These are phyloP conservation scores for Macrotus californicus DNA, from an alignment of 2,113 vertebrate genomes.

Conservation along the genomic window DNA sequence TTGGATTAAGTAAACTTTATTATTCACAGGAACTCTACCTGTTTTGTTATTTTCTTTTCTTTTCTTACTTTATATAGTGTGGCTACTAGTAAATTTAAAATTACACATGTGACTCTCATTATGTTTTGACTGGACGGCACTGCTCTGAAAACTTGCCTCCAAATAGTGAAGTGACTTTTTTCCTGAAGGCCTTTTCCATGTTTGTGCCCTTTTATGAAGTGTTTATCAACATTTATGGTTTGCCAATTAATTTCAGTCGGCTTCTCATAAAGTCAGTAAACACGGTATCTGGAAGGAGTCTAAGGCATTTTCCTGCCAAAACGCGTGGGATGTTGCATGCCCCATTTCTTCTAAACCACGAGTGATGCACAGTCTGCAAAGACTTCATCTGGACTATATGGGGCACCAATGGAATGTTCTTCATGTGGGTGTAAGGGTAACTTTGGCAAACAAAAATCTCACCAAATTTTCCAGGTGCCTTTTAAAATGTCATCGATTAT, in stretches of 20 bases:
- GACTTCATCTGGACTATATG: neutral
- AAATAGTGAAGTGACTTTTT: neutral
- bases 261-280: conserved; percentile 1
- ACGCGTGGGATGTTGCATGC: neutral
- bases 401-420: neutral
- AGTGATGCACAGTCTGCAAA: neutral
- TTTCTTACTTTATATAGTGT: neutral
- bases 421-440: neutral
- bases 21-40: neutral
- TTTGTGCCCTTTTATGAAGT: neutral
- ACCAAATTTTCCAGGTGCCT: neutral
- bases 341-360: neutral
- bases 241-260: neutral
- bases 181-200: neutral
- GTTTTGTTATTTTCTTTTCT: neutral
- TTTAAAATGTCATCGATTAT: neutral
- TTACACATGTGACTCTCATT: neutral
- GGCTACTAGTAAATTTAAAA: conserved; percentile 5
- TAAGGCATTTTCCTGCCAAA: neutral
- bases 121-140: neutral
- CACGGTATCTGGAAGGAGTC: neutral
- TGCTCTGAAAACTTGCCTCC: neutral
- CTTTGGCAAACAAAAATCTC: neutral
- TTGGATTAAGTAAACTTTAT: neutral
- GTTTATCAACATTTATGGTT: conserved; percentile 27